Evolutionary conservation across 2,113 vertebrate species (phyloP).

Genomic region (Picathartes gymnocephalus): DNA sequence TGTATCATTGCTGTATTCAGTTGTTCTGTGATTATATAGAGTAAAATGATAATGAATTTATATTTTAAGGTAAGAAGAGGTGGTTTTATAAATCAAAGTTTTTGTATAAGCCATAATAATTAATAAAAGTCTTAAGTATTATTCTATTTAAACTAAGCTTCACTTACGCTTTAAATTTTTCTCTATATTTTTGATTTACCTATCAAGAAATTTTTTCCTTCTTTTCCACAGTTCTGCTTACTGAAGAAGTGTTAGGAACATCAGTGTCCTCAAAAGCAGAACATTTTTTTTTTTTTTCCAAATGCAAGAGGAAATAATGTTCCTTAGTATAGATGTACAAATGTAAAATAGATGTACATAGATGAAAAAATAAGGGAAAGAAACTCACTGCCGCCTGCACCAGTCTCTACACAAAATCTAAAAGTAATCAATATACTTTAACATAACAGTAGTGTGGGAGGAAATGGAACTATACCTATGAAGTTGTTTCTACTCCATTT

Average conservation of each 20-base stretch:
- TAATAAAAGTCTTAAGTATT: neutral
- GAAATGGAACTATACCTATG: neutral
- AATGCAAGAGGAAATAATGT: neutral
- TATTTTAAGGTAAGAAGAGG: conserved; percentile 20
- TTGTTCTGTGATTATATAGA: neutral
- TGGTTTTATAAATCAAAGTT: neutral
- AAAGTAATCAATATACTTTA: neutral
- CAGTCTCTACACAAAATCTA: neutral
- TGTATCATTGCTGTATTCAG: neutral
- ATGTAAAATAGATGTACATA: neutral
- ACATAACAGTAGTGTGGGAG: neutral
- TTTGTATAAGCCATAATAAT: neutral
- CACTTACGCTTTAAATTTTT: neutral
- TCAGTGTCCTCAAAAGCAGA: neutral
- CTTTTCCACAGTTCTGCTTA: neutral
- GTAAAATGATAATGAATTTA: neutral
- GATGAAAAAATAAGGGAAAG: neutral
- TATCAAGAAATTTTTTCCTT: neutral
- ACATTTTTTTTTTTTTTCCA: neutral
- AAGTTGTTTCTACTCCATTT: neutral
- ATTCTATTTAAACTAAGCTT: conserved; percentile 18
- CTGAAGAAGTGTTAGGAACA: neutral
- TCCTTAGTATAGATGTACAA: neutral
- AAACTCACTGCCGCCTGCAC: neutral
- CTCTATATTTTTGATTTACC: neutral